Percentiles rank a stretch among this genome's conserved stretches.
Conservation (phyloP, 1,140 invertebrate genomes). For the Neotoxoptera formosana region DNA sequence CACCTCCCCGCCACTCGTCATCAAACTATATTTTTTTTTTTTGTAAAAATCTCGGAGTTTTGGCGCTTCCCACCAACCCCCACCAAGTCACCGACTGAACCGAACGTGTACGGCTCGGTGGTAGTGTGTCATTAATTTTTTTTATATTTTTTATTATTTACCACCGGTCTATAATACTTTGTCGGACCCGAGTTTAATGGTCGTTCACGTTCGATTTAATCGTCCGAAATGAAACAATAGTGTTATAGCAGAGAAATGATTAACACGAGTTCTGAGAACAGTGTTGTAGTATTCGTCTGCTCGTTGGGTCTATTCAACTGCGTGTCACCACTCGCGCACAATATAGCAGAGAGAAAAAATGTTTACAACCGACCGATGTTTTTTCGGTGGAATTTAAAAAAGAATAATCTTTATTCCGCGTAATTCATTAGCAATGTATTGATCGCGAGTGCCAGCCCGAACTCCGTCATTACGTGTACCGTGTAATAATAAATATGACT, state of each 20-base stretch:
- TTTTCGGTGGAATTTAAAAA: not conserved
- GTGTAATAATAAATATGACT: not conserved
- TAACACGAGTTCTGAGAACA: not conserved
- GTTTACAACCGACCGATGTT: not conserved
- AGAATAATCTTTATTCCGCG: not conserved
- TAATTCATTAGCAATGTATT: not conserved
- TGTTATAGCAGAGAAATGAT: not conserved
- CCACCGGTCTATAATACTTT: not conserved
- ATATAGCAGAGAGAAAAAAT: not conserved
- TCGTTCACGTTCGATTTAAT: not conserved
- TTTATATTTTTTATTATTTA: constrained; percentile 9
- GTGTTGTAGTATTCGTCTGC: not conserved
- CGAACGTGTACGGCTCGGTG: not conserved
- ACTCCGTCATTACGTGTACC: not conserved
- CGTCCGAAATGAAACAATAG: not conserved
- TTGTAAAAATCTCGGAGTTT: not conserved
- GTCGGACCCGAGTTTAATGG: not conserved
- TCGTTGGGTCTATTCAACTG: not conserved
- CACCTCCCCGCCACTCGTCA: not conserved
- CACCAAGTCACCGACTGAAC: not conserved
- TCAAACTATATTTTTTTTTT: not conserved
- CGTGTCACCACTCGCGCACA: not conserved
- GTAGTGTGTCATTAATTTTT: not conserved
- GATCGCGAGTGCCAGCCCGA: not conserved
- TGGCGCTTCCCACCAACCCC: too few species aligned